Evolutionary conservation across 37 sponge, comb jelly and placozoan species (phyloP), one percentile per base, ranked within the genome.

Genomic region (Chondrilla cf. caribensis): DNA sequence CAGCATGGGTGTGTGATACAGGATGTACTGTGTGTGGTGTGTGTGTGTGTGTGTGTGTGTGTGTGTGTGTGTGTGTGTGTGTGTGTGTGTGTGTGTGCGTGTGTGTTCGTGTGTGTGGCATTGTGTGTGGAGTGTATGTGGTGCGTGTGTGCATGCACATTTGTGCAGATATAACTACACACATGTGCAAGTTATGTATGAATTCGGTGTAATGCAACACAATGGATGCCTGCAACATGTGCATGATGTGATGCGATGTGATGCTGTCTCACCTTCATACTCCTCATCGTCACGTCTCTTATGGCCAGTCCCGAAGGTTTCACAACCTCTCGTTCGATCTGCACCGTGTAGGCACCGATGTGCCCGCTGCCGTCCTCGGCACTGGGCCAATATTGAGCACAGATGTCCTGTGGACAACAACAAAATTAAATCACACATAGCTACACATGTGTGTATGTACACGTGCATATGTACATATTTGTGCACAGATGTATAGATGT

Each of bases 341-440:
- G 81, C 26, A 87, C 43, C 22, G 87, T 80, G 76, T 86, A 70
- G 70, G 87, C 91, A 42, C 91, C 87, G 26, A 83, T 70, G 26
- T 90, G 90, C 25, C 31, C 47, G 35, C 86, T 22, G 37, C 70
- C 70, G 35, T 68, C 36, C 28, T 83, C 67, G 18, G 86, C 84
- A 6, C 29, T 62, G 33, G 90, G 87, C 90, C 90, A 90, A 32
- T 90, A 90, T 0, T 39, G 79, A 31, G 78, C 90, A 90, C 79
- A 60, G 29, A 84, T 80, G 36, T 90, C 90, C 90, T 90, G 26
- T 31, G 21, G 36, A 31, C 33, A n/a, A n/a, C n/a, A n/a, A n/a
- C n/a, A n/a, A n/a, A n/a, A n/a, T n/a, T n/a, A 11, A 38, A 75
- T 58, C 3, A 22, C 3, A 39, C 36, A 2, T 21, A 40, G 31